phyloP scores from a whole-genome alignment of 2,797 vertebrate species.

The Channallabes apus region DNA sequence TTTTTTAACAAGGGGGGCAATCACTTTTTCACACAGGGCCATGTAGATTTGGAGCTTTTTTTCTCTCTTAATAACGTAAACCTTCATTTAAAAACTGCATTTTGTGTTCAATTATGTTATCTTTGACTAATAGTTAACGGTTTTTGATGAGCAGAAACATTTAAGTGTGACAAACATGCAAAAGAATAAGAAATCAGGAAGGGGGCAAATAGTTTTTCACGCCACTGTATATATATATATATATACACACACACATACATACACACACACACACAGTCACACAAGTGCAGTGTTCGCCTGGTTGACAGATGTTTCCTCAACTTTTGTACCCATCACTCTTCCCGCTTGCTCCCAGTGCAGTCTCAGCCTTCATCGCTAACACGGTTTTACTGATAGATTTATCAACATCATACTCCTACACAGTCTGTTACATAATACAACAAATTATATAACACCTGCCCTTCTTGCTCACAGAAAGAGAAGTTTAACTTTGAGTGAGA shows the following conservation, averaged over 20 bases:
- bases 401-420: conserved; percentile 20
- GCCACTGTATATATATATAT: too few relatives aligned
- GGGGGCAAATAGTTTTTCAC: too few relatives aligned
- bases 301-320: not conserved
- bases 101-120: too few relatives aligned
- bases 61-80: too few relatives aligned
- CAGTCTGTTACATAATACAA: conserved; percentile 28
- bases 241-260: not conserved
- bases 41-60: too few relatives aligned
- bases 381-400: conserved; percentile 19
- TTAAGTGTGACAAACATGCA: too few relatives aligned
- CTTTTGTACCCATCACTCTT: not conserved
- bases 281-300: not conserved
- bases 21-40: too few relatives aligned
- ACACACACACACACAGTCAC: not conserved
- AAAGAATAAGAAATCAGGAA: too few relatives aligned
- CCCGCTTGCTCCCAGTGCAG: not conserved
- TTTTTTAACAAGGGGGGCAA: too few relatives aligned
- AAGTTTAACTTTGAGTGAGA: not conserved
- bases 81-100: too few relatives aligned
- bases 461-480: not conserved
- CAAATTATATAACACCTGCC: conserved; percentile 13
- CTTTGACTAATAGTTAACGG: too few relatives aligned
- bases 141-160: too few relatives aligned
- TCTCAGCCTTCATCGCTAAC: not conserved